Percentiles rank a stretch among this genome's conserved stretches.
Conservation (phyloP, 2,113 vertebrate genomes). For the Platysteira castanea region DNA sequence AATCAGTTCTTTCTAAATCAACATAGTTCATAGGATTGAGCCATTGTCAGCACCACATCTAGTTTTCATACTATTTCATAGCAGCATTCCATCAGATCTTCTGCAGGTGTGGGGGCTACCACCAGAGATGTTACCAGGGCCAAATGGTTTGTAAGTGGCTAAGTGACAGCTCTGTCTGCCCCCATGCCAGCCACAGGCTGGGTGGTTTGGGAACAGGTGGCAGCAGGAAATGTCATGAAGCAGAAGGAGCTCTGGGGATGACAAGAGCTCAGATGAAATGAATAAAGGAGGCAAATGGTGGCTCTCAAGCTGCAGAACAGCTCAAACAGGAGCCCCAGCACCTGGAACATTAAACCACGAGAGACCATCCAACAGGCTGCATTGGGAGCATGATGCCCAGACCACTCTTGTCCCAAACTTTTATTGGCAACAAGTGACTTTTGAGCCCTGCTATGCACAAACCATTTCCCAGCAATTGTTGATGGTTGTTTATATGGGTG, state of each 20-base stretch:
- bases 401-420: background rate
- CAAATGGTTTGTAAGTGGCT: background rate
- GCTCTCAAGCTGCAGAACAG: background rate
- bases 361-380: background rate
- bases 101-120: background rate
- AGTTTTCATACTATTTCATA: background rate
- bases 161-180: background rate
- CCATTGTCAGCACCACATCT: background rate
- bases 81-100: background rate
- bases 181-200: background rate
- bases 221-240: background rate
- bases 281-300: background rate
- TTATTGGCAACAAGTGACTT: fast-evolving
- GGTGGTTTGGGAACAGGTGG: fast-evolving
- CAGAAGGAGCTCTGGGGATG: background rate
- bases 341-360: background rate
- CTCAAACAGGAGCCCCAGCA: fast-evolving
- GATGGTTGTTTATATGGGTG: background rate
- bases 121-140: background rate
- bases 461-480: background rate
- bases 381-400: background rate
- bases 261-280: background rate
- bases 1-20: background rate
- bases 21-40: background rate
- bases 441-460: background rate